These are phyloP conservation scores for Tetragnatha versicolor DNA, from an alignment of 1,140 invertebrate species.

Conservation along the genomic window DNA sequence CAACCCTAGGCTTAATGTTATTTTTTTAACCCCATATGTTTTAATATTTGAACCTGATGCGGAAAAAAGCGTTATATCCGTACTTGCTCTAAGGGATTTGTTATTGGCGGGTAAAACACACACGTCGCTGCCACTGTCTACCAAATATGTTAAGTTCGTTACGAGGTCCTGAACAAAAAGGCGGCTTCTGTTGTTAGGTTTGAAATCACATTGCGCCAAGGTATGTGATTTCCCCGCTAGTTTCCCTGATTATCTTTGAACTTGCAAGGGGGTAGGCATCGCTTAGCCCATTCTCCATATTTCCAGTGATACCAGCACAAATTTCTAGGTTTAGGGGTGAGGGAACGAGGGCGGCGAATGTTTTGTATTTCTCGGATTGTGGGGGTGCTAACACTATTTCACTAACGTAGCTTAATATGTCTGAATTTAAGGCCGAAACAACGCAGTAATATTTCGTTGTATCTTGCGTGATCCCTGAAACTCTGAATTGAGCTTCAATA, in stretches of 20 bases:
- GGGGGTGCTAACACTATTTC: neutral
- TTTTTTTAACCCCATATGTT: conserved; percentile 20
- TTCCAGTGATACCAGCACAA: no score
- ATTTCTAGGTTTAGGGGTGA: no score
- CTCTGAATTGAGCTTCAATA: neutral
- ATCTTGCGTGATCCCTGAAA: neutral
- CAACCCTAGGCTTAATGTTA: conserved; percentile 19
- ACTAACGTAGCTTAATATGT: neutral
- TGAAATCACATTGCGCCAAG: conserved; percentile 30
- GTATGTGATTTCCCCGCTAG: neutral
- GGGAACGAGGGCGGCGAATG: neutral
- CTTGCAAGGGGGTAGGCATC: no score
- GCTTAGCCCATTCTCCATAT: no score
- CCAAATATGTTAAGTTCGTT: neutral
- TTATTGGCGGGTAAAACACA: neutral
- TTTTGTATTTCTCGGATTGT: neutral
- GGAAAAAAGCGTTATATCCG: neutral
- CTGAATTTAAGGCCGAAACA: neutral
- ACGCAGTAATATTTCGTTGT: neutral
- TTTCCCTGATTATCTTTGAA: neutral
- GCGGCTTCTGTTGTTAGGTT: neutral
- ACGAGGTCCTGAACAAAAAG: conserved; percentile 2
- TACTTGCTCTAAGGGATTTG: neutral
- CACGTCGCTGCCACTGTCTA: conserved; percentile 7
- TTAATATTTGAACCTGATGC: conserved; percentile 41